These are phyloP conservation scores for Lobophora halterata DNA, from an alignment of 2,888 invertebrate genomes.

Conservation along the genomic window DNA sequence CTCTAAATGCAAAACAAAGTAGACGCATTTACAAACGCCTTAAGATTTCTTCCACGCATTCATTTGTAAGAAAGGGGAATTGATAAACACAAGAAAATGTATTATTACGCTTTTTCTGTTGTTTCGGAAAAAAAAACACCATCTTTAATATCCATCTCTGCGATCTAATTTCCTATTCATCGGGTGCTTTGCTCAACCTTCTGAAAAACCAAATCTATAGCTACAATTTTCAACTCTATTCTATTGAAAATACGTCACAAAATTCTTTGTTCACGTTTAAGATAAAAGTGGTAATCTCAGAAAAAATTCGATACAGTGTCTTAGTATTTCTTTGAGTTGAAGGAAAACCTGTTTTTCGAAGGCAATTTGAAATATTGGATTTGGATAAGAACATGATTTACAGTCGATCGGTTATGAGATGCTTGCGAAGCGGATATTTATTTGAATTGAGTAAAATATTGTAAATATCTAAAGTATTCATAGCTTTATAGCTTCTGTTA, in stretches of 20 bases:
- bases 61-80: slow-evolving; percentile 10
- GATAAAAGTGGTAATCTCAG: slow-evolving; percentile 34
- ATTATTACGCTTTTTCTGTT: slow-evolving; percentile 26
- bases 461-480: slow-evolving; percentile 1
- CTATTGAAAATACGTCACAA: slow-evolving; percentile 15
- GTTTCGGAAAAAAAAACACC: slow-evolving; percentile 49
- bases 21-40: slow-evolving; percentile 4
- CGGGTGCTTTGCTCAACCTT: slow-evolving; percentile 47
- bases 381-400: slow-evolving; percentile 64
- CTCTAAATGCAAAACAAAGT: too few relatives aligned
- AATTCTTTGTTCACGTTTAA: slow-evolving; percentile 23
- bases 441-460: slow-evolving; percentile 15
- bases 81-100: slow-evolving; percentile 18
- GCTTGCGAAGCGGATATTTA: slow-evolving; percentile 38
- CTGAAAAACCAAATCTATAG: slow-evolving; percentile 32
- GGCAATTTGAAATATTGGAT: slow-evolving; percentile 62
- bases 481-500: too few relatives aligned
- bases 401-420: slow-evolving; percentile 52
- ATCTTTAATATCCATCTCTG: slow-evolving; percentile 57
- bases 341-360: slow-evolving; percentile 50
- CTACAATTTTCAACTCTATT: slow-evolving; percentile 28
- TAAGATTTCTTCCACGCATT: slow-evolving; percentile 12
- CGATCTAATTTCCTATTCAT: slow-evolving; percentile 69
- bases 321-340: slow-evolving; percentile 38
- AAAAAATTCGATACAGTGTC: slow-evolving; percentile 54